These are phyloP conservation scores for Virgularia gustaviana DNA, from an alignment of 92 coral and sea anemone species.

Conservation along the genomic window DNA sequence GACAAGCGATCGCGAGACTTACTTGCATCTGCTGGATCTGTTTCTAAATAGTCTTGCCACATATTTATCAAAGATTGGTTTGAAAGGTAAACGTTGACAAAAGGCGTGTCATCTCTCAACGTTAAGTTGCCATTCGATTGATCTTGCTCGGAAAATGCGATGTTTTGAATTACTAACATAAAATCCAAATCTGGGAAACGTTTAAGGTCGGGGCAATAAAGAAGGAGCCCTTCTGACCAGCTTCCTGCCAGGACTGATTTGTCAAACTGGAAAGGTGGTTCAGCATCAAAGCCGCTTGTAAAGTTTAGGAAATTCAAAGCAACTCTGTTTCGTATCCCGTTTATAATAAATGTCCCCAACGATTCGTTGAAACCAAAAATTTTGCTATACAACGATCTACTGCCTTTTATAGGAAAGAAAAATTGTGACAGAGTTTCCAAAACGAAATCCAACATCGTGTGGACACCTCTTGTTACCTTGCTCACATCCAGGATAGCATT, in stretches of 20 bases:
- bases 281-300: conserved; percentile 15
- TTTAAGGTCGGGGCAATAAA: not conserved
- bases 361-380: no score
- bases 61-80: not conserved
- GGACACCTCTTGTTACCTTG: no score
- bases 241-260: conserved; percentile 15
- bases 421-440: no score
- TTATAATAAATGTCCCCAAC: no score
- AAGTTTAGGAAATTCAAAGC: no score
- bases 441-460: no score
- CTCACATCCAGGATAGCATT: no score
- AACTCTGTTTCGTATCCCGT: no score
- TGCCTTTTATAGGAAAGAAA: no score
- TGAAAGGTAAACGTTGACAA: conserved; percentile 10
- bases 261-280: conserved; percentile 17
- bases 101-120: conserved; percentile 8
- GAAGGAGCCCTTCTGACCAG: not conserved
- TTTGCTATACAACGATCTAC: no score
- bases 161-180: conserved; percentile 2
- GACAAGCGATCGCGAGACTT: not conserved
- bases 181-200: conserved; percentile 17
- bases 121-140: conserved; percentile 5
- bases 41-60: conserved; percentile 13
- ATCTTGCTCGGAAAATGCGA: conserved; percentile 1
- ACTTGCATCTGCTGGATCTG: no score